Percentiles rank a stretch among this genome's conserved stretches.
Conservation (phyloP, 1,140 invertebrate genomes). For the Drosophila albomicans region DNA sequence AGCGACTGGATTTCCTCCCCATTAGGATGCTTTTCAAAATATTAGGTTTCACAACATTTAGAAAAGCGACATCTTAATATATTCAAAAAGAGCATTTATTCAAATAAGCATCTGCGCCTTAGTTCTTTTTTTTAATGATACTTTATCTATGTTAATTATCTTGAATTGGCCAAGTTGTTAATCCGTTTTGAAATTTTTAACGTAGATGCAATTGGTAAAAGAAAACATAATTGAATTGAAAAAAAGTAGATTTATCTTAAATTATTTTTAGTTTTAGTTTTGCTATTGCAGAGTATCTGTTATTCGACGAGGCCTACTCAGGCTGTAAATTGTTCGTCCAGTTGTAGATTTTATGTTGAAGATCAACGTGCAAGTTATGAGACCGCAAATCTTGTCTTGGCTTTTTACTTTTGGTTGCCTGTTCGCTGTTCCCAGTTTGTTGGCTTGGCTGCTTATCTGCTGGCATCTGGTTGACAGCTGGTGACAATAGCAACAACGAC, state of each 20-base stretch:
- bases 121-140: no score
- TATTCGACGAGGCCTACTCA: background rate
- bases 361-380: constrained; percentile 67
- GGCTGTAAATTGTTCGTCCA: constrained; percentile 11
- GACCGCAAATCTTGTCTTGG: constrained; percentile 29
- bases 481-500: constrained; percentile 27
- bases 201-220: no score
- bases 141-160: no score
- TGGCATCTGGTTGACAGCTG: constrained; percentile 73
- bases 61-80: no score
- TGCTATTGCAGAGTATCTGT: background rate
- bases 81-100: no score
- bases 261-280: background rate
- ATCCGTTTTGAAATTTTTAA: no score
- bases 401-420: constrained; percentile 5
- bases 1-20: background rate
- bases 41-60: no score
- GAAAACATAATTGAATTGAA: no score
- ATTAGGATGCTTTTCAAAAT: background rate
- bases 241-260: background rate
- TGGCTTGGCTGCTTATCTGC: constrained; percentile 59
- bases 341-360: constrained; percentile 54
- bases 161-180: no score
- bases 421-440: background rate
- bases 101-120: no score